Evolutionary conservation across 2,888 invertebrate genomes (phyloP).

Genomic region (Sarcophaga carnaria): DNA sequence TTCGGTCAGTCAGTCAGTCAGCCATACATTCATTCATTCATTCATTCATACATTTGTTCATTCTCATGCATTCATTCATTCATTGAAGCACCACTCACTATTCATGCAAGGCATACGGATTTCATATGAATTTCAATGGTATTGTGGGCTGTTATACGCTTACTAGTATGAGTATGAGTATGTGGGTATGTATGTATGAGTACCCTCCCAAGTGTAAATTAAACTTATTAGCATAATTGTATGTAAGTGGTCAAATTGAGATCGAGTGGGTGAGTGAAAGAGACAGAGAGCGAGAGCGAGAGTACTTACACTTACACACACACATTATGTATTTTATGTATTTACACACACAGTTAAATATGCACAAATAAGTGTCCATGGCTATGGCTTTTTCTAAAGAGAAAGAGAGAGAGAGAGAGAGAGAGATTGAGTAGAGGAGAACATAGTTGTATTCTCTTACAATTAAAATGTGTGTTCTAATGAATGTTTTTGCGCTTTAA

Average conservation of each 20-base stretch:
- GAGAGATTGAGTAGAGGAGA: neutral
- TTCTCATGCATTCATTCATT: neutral
- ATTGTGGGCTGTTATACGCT: neutral
- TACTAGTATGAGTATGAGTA: neutral
- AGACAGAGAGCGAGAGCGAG: too few species aligned
- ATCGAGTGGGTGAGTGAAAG: conserved; percentile 12
- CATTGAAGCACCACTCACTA: conserved; percentile 21
- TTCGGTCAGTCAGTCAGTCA: neutral
- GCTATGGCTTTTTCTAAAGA: neutral
- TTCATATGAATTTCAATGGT: conserved; percentile 55
- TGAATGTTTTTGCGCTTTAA: neutral
- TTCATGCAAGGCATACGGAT: conserved; percentile 17
- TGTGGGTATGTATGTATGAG: neutral
- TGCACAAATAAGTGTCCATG: neutral
- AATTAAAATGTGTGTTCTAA: neutral
- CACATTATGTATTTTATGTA: neutral
- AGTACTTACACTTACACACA: neutral
- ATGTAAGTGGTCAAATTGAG: conserved; percentile 56
- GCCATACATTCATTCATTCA: neutral
- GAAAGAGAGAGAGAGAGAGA: too few species aligned
- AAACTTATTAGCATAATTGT: conserved; percentile 68
- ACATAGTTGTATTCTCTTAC: neutral
- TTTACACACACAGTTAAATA: too few species aligned
- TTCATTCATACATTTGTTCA: neutral
- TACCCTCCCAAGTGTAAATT: conserved; percentile 58